Percentiles rank a stretch among this genome's conserved stretches.
Conservation (phyloP, 2,797 vertebrate species). For the Chiropotes sagulatus region DNA sequence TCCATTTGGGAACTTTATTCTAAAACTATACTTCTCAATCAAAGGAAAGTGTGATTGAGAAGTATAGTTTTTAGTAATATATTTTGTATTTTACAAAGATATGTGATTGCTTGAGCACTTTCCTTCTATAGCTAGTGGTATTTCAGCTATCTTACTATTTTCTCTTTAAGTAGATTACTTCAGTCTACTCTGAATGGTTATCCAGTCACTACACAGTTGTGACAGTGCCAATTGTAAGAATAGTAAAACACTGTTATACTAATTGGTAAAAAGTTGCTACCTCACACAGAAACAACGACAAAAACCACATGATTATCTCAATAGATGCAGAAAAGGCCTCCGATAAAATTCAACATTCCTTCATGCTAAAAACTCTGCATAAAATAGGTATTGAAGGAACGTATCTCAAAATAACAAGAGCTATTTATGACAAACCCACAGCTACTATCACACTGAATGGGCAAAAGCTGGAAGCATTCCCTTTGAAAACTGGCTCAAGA, state of each 20-base stretch:
- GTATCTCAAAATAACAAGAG: too few species aligned
- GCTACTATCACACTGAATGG: too few species aligned
- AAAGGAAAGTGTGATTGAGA: too few species aligned
- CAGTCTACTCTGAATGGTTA: not conserved
- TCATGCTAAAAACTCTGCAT: too few species aligned
- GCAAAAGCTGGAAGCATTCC: too few species aligned
- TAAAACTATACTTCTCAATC: constrained; percentile 8
- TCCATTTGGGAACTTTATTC: not conserved
- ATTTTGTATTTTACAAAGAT: not conserved
- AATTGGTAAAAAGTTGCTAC: not conserved
- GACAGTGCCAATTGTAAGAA: not conserved
- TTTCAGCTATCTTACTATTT: not conserved
- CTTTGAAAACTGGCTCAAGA: too few species aligned
- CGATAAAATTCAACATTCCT: too few species aligned
- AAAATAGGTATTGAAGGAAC: too few species aligned
- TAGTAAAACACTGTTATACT: not conserved
- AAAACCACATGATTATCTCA: too few species aligned
- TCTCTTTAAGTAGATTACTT: constrained; percentile 18
- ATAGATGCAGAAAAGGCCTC: too few species aligned
- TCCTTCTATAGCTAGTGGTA: not conserved
- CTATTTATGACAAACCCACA: too few species aligned
- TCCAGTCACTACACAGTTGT: not conserved
- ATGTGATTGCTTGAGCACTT: not conserved
- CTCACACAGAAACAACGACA: not conserved
- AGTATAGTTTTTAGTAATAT: too few species aligned